phyloP scores from a whole-genome alignment of 2,888 invertebrate species.

The Nysson spinosus region DNA sequence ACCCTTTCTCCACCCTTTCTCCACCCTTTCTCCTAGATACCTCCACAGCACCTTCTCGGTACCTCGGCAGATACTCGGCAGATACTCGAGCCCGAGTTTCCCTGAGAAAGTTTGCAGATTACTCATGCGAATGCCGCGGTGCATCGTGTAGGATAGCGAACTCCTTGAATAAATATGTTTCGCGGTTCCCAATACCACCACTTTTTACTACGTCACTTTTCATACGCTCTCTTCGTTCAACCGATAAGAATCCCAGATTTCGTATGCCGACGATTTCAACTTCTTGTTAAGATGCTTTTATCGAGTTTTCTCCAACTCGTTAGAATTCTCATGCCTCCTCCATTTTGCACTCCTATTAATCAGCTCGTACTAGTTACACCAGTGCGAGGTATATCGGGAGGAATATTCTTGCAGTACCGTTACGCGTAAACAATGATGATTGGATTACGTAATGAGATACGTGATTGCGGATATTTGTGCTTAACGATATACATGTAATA shows the following conservation, averaged over 20 bases:
- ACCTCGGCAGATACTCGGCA: conserved; percentile 14
- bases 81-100: conserved; percentile 59
- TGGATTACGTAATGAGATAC: no score
- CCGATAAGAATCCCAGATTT: background rate
- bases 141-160: conserved; percentile 61
- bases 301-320: no score
- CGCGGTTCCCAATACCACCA: conserved; percentile 39
- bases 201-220: conserved; percentile 19
- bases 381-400: no score
- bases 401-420: no score
- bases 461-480: no score
- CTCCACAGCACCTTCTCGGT: no score
- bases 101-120: conserved; percentile 70
- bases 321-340: no score
- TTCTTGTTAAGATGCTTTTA: no score
- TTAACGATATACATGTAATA: no score
- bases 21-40: conserved; percentile 14
- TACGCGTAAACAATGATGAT: no score
- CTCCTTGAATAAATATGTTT: conserved; percentile 66
- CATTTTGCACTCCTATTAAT: no score
- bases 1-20: conserved; percentile 5
- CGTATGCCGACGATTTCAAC: background rate
- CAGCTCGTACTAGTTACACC: no score
- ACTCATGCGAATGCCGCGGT: conserved; percentile 67
- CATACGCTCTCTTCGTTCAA: background rate